phyloP scores from a whole-genome alignment of 2,888 invertebrate genomes.

The Itoplectis maculator region DNA sequence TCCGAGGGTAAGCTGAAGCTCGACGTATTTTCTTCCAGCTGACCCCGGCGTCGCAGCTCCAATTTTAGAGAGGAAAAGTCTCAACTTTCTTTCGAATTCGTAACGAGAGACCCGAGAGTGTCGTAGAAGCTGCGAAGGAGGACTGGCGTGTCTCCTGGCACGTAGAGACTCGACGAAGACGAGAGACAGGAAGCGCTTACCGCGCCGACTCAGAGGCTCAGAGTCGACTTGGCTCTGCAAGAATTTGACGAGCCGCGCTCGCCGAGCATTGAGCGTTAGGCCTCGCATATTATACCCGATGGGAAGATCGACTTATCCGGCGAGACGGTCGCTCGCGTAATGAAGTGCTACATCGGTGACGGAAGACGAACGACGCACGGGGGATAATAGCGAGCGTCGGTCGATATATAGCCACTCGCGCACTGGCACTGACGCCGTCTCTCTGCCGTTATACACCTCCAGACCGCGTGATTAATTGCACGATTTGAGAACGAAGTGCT shows the following conservation, averaged over 20 bases:
- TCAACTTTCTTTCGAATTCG: constrained; percentile 59
- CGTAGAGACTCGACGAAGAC: constrained; percentile 29
- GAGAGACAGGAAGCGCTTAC: neutral
- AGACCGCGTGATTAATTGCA: constrained; percentile 69
- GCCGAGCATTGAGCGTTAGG: constrained; percentile 17
- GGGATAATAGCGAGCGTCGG: constrained; percentile 45
- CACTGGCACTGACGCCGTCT: constrained; percentile 10
- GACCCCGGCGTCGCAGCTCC: constrained; percentile 42
- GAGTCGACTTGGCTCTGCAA: neutral
- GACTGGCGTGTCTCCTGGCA: constrained; percentile 18
- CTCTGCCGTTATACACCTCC: constrained; percentile 24
- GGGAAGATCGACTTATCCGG: constrained; percentile 56
- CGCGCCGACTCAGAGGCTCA: neutral
- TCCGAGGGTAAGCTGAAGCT: neutral
- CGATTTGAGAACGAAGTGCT: constrained; percentile 70
- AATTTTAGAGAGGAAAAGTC: constrained; percentile 59
- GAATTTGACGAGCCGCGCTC: constrained; percentile 54
- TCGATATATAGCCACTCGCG: neutral
- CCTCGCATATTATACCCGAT: constrained; percentile 36
- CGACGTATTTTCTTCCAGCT: neutral
- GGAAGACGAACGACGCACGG: constrained; percentile 65
- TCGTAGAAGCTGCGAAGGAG: constrained; percentile 2
- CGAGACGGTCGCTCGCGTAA: constrained; percentile 52
- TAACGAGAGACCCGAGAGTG: constrained; percentile 57
- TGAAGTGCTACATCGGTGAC: constrained; percentile 67